These are phyloP conservation scores for Rhagonycha lutea DNA, from an alignment of 2,888 invertebrate genomes.

Conservation along the genomic window DNA sequence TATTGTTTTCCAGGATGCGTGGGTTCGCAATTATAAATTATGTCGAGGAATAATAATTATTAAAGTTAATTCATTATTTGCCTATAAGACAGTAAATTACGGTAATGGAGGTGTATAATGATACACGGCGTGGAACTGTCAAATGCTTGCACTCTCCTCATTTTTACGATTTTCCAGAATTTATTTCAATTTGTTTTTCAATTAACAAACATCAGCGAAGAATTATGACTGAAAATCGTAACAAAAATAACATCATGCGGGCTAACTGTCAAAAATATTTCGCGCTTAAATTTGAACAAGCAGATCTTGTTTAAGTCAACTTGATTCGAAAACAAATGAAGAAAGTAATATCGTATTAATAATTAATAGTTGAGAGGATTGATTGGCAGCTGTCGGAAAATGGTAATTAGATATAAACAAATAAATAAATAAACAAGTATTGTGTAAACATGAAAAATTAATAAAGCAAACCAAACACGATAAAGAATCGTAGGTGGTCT, in stretches of 20 bases:
- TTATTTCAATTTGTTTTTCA: not conserved
- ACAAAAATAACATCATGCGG: not conserved
- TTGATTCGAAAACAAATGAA: constrained; percentile 1
- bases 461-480: constrained; percentile 3
- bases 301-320: not conserved
- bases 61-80: constrained; percentile 42
- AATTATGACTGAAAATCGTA: not conserved
- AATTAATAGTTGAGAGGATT: constrained; percentile 8
- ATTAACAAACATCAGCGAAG: not conserved
- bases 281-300: not conserved
- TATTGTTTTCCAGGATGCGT: constrained; percentile 19
- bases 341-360: not conserved
- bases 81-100: constrained; percentile 38
- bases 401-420: constrained; percentile 5
- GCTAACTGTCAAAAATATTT: not conserved
- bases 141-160: not conserved
- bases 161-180: not conserved
- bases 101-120: constrained; percentile 39
- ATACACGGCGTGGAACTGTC: constrained; percentile 24
- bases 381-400: constrained; percentile 18
- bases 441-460: constrained; percentile 12
- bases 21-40: constrained; percentile 23
- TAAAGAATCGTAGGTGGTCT: not conserved
- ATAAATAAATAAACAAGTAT: not conserved
- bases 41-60: constrained; percentile 39